phyloP scores from a whole-genome alignment of 2,113 vertebrate genomes.

The Mus musculus region DNA sequence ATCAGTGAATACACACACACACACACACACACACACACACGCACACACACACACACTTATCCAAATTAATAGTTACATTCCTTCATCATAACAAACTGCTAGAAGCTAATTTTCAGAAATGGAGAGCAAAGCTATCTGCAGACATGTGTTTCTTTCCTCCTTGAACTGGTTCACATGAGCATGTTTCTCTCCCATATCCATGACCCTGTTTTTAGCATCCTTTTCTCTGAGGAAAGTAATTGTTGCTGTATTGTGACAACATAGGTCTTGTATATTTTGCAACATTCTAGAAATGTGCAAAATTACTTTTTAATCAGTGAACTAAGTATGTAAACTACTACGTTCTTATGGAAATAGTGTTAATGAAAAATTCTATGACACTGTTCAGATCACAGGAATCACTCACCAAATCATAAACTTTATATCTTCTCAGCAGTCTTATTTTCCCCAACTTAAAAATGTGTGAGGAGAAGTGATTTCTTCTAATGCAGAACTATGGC shows the following conservation, averaged over 20 bases:
- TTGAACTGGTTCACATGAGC: background rate
- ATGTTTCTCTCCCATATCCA: background rate
- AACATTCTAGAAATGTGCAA: background rate
- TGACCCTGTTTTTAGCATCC: background rate
- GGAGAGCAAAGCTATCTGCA: background rate
- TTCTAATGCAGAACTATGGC: background rate
- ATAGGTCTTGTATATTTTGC: slow-evolving; percentile 8
- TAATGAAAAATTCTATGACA: slow-evolving; percentile 28
- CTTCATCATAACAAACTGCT: background rate
- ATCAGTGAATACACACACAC: too few relatives aligned
- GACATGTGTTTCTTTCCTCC: background rate
- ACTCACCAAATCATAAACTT: slow-evolving; percentile 12
- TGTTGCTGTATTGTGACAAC: background rate
- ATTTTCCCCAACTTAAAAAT: slow-evolving; percentile 3
- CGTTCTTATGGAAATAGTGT: background rate
- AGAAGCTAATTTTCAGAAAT: background rate
- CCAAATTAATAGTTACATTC: background rate
- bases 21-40: background rate
- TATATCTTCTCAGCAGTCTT: background rate
- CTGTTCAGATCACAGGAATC: slow-evolving; percentile 23
- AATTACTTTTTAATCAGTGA: background rate
- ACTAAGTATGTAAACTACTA: slow-evolving; percentile 37
- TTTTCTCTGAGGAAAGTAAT: slow-evolving; percentile 24
- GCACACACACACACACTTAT: background rate
- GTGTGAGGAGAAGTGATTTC: background rate